A percentile compares a stretch with the other conserved stretches of the same genome.
These are phyloP conservation scores for Empis stercorea DNA, from an alignment of 2,888 invertebrate species.

Conservation along the genomic window DNA sequence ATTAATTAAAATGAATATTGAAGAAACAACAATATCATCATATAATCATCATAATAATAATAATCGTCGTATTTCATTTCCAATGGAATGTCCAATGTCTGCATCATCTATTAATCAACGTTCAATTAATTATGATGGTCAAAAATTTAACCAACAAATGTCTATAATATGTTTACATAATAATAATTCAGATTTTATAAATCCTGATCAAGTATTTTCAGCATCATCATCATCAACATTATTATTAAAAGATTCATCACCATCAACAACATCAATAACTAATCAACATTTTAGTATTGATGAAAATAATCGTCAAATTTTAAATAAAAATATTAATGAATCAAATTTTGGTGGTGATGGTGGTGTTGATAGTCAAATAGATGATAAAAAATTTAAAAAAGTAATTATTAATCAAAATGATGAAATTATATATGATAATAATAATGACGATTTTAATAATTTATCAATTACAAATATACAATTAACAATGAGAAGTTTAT, in stretches of 20 bases:
- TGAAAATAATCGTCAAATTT: neutral
- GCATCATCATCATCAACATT: neutral
- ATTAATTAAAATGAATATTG: neutral
- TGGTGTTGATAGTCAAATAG: neutral
- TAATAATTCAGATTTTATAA: neutral
- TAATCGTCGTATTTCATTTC: neutral
- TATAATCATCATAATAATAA: neutral
- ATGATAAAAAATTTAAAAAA: neutral
- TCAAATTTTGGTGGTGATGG: neutral
- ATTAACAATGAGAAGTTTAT: conserved; percentile 49
- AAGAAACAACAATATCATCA: neutral
- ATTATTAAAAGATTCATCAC: neutral
- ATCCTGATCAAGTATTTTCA: neutral
- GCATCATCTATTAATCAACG: neutral
- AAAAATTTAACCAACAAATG: neutral
- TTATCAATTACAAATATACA: conserved; percentile 4
- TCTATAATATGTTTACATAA: no score
- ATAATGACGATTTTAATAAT: conserved; percentile 9
- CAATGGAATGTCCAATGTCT: conserved; percentile 1
- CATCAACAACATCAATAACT: neutral
- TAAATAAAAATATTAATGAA: conserved; percentile 1
- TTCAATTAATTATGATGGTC: neutral
- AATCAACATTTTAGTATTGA: neutral
- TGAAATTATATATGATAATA: conserved; percentile 4
- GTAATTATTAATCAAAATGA: neutral